Base-by-base conservation (phyloP, 2,888 invertebrate genomes). In the Sacculina carcini region DNA sequence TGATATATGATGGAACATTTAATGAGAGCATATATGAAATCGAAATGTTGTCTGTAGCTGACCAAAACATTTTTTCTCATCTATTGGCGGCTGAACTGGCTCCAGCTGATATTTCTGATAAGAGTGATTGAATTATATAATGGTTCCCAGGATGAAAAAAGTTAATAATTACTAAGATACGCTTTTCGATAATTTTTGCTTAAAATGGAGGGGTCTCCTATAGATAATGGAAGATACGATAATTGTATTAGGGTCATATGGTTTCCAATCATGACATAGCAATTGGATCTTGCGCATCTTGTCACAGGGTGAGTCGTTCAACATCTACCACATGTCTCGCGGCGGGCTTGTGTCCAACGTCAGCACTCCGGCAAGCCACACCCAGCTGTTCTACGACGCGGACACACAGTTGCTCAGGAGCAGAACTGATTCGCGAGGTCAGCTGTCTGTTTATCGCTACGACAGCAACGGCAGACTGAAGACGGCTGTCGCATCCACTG, bases 341-440 rank as follows among this genome's bases (percentile, higher is more conserved):
- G 81, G 87, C 60, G 87, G 89, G 39, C 81, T 85, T 61, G 73
- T 94, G 59, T 82, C 86, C 39, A 83, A 79, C 64, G 73, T 90
- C 59, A 67, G 66, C 5, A 84, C 87, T 62, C 84, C 86, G 61
- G 87, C 89, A 53, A 77, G 83, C 58, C 77, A 83, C 26, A 86
- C 54, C 80, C 83, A 64, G 67, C 92, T 67, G 62, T 85, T 86
- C 62, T 94, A 92, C 62, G 85, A 90, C 63, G 80, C 82, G 58
- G 79, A 79, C 58, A 78, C 80, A 12, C 90, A 89, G 19, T 71
- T 94, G 54, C 70, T 94, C 26, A 61, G 58, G n/a, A 60, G 60
- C 47, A 58, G 59, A 26, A 56, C 59, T 7, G 58, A 59, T 5
- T 58, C 60, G 6, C 58, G 59, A 2, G 61, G 62, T 52, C 31